Conservation (phyloP, 1,140 invertebrate species). For the Delia radicum region DNA sequence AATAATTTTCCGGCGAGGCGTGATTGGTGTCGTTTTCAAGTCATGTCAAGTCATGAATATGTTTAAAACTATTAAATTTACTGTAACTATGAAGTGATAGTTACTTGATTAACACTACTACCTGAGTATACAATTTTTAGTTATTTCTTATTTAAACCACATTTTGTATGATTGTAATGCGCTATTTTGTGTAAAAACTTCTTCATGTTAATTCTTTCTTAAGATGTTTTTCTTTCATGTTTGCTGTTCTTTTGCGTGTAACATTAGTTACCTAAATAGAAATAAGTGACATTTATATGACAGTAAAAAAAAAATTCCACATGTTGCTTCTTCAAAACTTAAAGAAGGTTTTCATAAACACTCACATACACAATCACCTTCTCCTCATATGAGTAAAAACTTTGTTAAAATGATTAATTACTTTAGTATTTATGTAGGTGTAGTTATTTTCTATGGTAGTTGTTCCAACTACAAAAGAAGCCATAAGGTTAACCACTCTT, state of each 20-base stretch:
- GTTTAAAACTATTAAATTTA: too few species aligned
- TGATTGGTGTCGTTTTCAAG: too few species aligned
- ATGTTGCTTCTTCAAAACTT: neutral
- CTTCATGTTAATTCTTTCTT: too few species aligned
- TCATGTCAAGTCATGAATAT: too few species aligned
- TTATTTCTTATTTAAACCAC: too few species aligned
- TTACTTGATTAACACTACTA: too few species aligned
- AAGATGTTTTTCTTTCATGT: too few species aligned
- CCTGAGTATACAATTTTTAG: too few species aligned
- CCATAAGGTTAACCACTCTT: neutral
- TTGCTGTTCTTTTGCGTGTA: neutral
- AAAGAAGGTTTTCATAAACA: neutral
- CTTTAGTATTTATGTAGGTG: neutral
- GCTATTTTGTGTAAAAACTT: neutral
- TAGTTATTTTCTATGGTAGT: neutral
- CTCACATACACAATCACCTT: neutral
- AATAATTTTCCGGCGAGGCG: too few species aligned
- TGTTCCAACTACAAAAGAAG: neutral
- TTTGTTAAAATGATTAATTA: slow-evolving; percentile 5
- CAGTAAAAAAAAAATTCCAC: neutral
- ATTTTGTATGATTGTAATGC: neutral
- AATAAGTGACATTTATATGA: neutral
- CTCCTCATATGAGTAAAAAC: too few species aligned
- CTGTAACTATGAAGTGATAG: too few species aligned
- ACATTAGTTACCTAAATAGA: neutral